These are phyloP conservation scores for Palythoa heliodiscus DNA, from an alignment of 92 coral and sea anemone species.

Conservation along the genomic window DNA sequence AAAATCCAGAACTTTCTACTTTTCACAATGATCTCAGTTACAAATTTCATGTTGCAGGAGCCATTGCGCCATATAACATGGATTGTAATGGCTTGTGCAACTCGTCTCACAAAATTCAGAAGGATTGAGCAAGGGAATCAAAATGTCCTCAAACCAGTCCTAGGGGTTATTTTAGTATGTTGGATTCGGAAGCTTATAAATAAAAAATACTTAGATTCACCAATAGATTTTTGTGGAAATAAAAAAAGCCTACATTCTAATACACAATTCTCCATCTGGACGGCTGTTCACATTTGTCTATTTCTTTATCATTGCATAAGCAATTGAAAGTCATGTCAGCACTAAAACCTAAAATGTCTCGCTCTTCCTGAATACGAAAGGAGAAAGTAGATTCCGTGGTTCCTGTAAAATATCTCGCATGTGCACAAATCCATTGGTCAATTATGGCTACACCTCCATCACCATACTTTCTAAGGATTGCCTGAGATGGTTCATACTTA, in stretches of 20 bases:
- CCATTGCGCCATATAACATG: no score
- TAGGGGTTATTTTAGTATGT: no score
- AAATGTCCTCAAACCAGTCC: background rate
- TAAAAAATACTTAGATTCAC: background rate
- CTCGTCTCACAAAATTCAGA: no score
- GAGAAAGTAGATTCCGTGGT: conserved; percentile 97
- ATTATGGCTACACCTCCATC: conserved; percentile 98
- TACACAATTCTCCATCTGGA: conserved; percentile 95
- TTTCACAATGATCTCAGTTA: no score
- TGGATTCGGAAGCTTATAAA: no score
- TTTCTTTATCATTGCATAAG: conserved; percentile 89
- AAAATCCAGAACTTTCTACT: no score
- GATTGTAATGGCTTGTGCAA: no score
- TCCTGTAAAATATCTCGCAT: conserved; percentile 86
- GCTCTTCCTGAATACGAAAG: conserved; percentile 94
- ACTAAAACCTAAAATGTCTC: conserved; percentile 94
- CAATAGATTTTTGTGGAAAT: background rate
- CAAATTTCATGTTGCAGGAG: no score
- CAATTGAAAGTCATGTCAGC: conserved; percentile 94
- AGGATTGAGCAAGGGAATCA: background rate
- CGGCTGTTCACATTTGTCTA: conserved; percentile 97
- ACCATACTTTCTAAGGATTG: conserved; percentile 72
- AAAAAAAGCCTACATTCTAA: conserved; percentile 38
- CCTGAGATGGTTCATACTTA: conserved; percentile 73
- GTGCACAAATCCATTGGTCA: conserved; percentile 99